Base-by-base conservation (phyloP, 2,888 invertebrate genomes). In the Coelopa pilipes region DNA sequence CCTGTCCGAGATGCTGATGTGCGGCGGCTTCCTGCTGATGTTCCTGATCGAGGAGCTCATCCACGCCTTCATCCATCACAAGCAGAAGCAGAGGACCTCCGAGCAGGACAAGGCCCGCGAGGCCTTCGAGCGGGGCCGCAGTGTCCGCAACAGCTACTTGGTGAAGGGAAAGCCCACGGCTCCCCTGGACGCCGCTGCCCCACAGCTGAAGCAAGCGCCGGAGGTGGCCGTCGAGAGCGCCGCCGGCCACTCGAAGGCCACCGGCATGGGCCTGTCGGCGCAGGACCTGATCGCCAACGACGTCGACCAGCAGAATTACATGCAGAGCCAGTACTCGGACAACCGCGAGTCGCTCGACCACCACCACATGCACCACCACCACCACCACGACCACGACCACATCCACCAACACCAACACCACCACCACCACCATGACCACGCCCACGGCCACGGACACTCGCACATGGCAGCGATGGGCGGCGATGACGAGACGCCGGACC, bases 31-130 rank as follows among this genome's bases (percentile, higher is more conserved):
- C 87, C 93, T 94, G 86, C 87, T 91, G 34, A 93, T 94, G 91
- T 94, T 92, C 82, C 87, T 94, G 11, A 91, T 95, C n/a, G 95
- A 95, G 80, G 94, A 95, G 82, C 79, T 92, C 65, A 93, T 94
- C 1, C 94, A 95, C 82, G 83, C 90, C 66, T 92, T 93, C 83
- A 89, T 95, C 68, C 90, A 91, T 81, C 83, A 87, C 7, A 86
- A 91, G 60, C 34, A 34, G 34, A 34, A 34, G 60, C 34, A 34
- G 34, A 34, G 7, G 12, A 66, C 82, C 12, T 76, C 78, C 7
- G 74, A 81, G 9, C 82, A 81, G 69, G 82, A 82, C 53, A 53
- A 78, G 60, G 87, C 86, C 1, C 81, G 81, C 53, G 74, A 78
- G 13, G 87, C 87, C n/a, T 87, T 87, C 53, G 82, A 83, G 46